A percentile compares a stretch with the other conserved stretches of the same genome.
Evolutionary conservation across 2,113 vertebrate genomes (phyloP).

Genomic region (Phaetusa simplex): DNA sequence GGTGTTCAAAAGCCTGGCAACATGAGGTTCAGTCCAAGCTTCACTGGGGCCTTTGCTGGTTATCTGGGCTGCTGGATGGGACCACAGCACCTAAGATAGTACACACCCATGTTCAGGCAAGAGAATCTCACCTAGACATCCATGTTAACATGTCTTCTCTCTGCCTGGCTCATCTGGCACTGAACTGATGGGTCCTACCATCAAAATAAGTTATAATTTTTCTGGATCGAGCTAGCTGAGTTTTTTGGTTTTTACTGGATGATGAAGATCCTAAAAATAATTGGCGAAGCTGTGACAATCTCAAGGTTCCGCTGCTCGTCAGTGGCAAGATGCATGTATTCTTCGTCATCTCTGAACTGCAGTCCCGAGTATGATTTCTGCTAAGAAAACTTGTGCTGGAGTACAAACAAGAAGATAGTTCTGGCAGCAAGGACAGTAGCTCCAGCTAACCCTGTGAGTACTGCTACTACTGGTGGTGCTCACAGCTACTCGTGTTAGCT

Average conservation of each 20-base stretch:
- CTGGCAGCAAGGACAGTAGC: not conserved
- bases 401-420: not conserved
- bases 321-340: not conserved
- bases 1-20: not conserved
- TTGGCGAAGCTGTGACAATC: not conserved
- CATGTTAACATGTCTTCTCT: not conserved
- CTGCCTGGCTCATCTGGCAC: not conserved
- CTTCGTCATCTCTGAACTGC: not conserved
- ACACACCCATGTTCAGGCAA: not conserved
- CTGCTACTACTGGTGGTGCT: not conserved
- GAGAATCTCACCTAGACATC: not conserved
- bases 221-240: not conserved
- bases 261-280: not conserved
- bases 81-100: not conserved
- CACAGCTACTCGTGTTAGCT: not conserved
- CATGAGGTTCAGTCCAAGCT: not conserved
- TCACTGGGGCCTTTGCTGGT: not conserved
- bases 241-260: not conserved
- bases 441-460: not conserved
- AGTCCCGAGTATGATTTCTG: not conserved
- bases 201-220: not conserved
- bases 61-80: not conserved
- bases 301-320: rapidly evolving
- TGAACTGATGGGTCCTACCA: not conserved
- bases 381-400: not conserved